Base-by-base conservation (phyloP, 2,113 vertebrate genomes). In the Microcebus murinus region DNA sequence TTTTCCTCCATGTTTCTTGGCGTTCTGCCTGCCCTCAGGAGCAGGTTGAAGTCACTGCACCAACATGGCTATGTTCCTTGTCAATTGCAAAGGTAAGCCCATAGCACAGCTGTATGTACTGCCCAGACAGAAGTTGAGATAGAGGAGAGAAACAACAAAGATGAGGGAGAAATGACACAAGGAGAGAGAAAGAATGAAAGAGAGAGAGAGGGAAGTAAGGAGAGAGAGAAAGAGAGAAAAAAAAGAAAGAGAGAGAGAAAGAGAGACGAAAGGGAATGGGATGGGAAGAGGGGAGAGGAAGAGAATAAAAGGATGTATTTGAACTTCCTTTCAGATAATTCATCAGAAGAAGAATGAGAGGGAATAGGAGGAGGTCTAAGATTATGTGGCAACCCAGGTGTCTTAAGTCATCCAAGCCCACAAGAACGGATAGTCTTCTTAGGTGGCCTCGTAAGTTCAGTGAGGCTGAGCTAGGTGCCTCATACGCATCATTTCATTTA, bases 351-450 rank as follows among this genome's bases (percentile, higher is more conserved):
- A 34, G 3, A 48, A 17, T 27, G 79, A 81, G 52, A 12, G 18
- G 11, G 20, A 36, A 2, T 0, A 52, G 7, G 36, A 82, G 17
- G n/a, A 31, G 11, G 65, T 31, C 8, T 55, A 31, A 67, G 14
- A 13, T 25, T 12, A 9, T 6, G 8, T 13, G 52, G 3, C 17
- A 36, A 5, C 2, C 1, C 1, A 71, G 14, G 3, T 36, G 9
- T 8, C 50, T 11, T 7, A 52, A 50, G 77, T 11, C 45, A 61
- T 29, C 13, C 4, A 29, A 0, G 3, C 57, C 42, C 42, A 15
- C 2, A 27, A 25, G 4, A 0, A 4, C 27, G 6, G 15, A 7
- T 21, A 11, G 25, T 14, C 80, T 23, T 55, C 45, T 31, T 25
- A 36, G 50, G 27, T 15, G 14, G 1, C 0, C 15, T 50, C 18